phyloP scores from a whole-genome alignment of 2,888 invertebrate species.

The Tipula confusa region DNA sequence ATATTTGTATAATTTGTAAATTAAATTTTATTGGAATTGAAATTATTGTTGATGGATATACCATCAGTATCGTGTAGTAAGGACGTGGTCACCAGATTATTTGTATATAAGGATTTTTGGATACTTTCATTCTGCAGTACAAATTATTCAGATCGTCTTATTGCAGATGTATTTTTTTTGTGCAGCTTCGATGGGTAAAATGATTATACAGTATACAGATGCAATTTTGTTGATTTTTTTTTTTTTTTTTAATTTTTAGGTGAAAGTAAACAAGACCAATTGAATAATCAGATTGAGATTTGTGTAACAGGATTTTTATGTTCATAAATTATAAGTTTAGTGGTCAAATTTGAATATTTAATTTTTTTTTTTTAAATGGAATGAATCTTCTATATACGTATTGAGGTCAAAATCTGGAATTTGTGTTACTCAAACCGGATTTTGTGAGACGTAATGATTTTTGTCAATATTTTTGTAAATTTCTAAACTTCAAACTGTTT shows the following conservation, averaged over 20 bases:
- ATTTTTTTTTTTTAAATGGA: too few relatives aligned
- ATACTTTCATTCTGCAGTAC: background rate
- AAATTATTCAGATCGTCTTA: background rate
- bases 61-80: background rate
- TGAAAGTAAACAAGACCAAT: background rate
- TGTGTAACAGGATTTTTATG: constrained; percentile 3
- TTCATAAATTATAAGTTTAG: background rate
- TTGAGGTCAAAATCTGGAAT: constrained; percentile 12
- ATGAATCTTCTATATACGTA: background rate
- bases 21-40: constrained; percentile 3
- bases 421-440: too few relatives aligned
- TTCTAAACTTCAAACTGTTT: too few relatives aligned
- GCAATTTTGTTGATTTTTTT: background rate
- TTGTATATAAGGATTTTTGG: background rate
- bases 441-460: too few relatives aligned
- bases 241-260: background rate
- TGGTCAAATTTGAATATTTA: background rate
- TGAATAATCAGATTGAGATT: constrained; percentile 20
- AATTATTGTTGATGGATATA: background rate
- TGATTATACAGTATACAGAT: background rate
- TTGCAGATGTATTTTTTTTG: background rate
- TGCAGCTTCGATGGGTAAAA: background rate
- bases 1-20: constrained; percentile 25
- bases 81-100: background rate
- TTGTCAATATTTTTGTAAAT: too few relatives aligned